phyloP scores from a whole-genome alignment of 2,888 invertebrate species.

The Agriopis marginaria region DNA sequence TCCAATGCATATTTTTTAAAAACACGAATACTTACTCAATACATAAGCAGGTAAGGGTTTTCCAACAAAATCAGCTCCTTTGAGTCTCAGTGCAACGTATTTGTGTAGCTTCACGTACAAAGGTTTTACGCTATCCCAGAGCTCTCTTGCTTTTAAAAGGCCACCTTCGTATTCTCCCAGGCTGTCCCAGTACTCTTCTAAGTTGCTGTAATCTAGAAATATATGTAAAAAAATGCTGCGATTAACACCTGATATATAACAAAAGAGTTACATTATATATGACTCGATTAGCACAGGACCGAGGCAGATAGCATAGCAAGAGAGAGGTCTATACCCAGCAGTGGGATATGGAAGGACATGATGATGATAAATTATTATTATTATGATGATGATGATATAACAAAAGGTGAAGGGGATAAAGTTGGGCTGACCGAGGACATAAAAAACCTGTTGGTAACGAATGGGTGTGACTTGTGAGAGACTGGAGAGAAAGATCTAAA shows the following conservation, averaged over 20 bases:
- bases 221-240: neutral
- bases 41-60: constrained; percentile 81
- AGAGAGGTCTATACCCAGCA: neutral
- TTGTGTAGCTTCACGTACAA: constrained; percentile 84
- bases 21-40: constrained; percentile 73
- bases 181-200: constrained; percentile 86
- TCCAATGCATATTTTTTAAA: too few species aligned
- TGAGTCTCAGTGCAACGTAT: constrained; percentile 80
- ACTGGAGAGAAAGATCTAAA: too few species aligned
- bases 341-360: too few species aligned
- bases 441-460: too few species aligned
- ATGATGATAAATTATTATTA: too few species aligned
- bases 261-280: too few species aligned
- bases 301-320: too few species aligned
- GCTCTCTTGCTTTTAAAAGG: constrained; percentile 77
- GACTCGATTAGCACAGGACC: too few species aligned
- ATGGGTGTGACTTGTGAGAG: too few species aligned
- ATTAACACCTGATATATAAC: neutral
- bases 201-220: constrained; percentile 67
- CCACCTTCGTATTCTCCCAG: constrained; percentile 83
- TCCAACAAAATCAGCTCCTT: constrained; percentile 78
- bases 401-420: too few species aligned
- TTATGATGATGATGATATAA: too few species aligned
- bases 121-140: constrained; percentile 85
- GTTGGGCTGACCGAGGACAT: too few species aligned